Percentiles rank a stretch among this genome's conserved stretches.
These are phyloP conservation scores for Thamnophis elegans DNA, from an alignment of 2,797 vertebrate genomes.

Conservation along the genomic window DNA sequence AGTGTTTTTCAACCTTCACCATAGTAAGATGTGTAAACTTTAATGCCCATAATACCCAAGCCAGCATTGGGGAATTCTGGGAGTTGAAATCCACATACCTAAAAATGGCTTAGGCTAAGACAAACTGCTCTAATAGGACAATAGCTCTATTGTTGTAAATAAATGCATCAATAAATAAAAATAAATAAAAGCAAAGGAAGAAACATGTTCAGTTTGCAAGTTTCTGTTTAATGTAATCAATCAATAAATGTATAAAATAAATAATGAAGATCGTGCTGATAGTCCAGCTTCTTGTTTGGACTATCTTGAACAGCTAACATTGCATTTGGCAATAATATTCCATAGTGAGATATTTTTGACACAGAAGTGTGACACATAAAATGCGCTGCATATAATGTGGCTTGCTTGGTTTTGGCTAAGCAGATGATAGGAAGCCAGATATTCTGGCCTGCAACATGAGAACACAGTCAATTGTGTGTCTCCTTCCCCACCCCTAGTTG, in stretches of 20 bases:
- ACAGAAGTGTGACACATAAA: background rate
- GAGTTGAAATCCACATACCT: background rate
- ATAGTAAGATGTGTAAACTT: background rate
- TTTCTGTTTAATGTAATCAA: background rate
- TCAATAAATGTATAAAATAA: background rate
- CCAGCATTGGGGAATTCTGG: background rate
- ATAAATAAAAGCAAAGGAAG: background rate
- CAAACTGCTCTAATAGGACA: background rate
- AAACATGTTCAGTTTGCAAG: background rate
- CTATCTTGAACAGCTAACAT: background rate
- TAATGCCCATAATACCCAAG: background rate
- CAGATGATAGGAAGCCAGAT: background rate
- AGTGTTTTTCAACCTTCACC: background rate
- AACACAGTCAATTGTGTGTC: background rate
- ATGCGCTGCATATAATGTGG: background rate
- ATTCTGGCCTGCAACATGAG: background rate
- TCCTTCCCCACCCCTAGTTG: background rate
- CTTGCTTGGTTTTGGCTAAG: background rate
- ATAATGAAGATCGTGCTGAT: background rate
- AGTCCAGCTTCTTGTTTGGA: background rate
- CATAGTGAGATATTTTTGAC: background rate
- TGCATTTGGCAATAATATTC: background rate
- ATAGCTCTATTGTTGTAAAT: background rate
- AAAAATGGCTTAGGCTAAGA: background rate
- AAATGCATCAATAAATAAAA: background rate